These are phyloP conservation scores for Kryphioiulus occultus DNA, from an alignment of 2,888 invertebrate species.

Conservation along the genomic window DNA sequence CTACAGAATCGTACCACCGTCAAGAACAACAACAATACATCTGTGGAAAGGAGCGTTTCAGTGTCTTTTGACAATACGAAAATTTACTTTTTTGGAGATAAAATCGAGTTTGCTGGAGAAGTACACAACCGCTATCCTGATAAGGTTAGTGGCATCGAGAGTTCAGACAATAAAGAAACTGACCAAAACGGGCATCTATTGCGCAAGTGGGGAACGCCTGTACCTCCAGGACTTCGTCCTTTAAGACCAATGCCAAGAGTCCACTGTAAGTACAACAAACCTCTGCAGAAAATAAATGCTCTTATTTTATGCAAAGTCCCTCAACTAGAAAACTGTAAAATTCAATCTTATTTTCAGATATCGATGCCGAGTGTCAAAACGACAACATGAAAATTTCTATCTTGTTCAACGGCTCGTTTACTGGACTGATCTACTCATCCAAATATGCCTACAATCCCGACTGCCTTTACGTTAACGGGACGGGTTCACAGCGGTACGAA, in stretches of 20 bases:
- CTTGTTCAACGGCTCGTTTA: conserved; percentile 89
- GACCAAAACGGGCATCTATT: conserved; percentile 43
- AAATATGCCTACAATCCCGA: conserved; percentile 92
- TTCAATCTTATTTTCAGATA: conserved; percentile 71
- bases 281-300: background rate
- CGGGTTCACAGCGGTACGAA: conserved; percentile 89
- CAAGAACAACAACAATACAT: conserved; percentile 45
- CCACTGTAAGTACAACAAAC: conserved; percentile 47
- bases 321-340: background rate
- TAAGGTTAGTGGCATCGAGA: background rate
- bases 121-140: conserved; percentile 51
- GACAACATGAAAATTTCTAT: conserved; percentile 95
- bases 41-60: conserved; percentile 51
- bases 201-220: conserved; percentile 49
- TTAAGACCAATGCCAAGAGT: conserved; percentile 50
- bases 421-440: conserved; percentile 87
- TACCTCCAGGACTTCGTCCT: conserved; percentile 48
- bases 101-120: conserved; percentile 53
- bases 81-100: conserved; percentile 52
- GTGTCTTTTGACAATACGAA: conserved; percentile 53
- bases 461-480: conserved; percentile 94
- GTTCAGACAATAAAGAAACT: background rate
- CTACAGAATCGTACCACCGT: background rate
- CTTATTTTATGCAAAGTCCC: background rate
- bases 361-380: conserved; percentile 94